These are phyloP conservation scores for Hycleus phaleratus DNA, from an alignment of 1,140 invertebrate genomes.

Conservation along the genomic window DNA sequence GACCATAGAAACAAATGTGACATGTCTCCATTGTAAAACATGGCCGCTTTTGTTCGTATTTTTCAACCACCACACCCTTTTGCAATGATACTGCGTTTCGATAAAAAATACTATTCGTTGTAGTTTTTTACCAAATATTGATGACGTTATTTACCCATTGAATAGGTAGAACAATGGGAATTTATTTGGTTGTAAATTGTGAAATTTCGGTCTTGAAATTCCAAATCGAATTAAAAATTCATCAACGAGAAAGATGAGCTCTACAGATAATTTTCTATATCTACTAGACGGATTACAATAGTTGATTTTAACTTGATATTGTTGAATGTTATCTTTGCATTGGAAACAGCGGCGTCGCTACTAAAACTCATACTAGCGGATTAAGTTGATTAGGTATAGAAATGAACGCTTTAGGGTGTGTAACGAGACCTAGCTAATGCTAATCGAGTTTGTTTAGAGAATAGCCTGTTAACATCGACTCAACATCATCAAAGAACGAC, in stretches of 20 bases:
- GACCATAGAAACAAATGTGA: slow-evolving; percentile 32
- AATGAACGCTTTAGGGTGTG: slow-evolving; percentile 30
- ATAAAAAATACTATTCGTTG: slow-evolving; percentile 10
- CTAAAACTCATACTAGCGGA: slow-evolving; percentile 32
- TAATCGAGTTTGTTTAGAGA: slow-evolving; percentile 33
- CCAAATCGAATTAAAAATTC: no score
- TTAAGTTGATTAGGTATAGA: slow-evolving; percentile 34
- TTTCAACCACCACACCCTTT: slow-evolving; percentile 24
- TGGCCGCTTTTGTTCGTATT: slow-evolving; percentile 32
- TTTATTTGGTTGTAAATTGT: no score
- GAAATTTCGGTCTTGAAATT: no score
- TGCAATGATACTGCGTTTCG: slow-evolving; percentile 26
- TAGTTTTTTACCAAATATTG: no score
- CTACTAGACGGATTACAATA: no score
- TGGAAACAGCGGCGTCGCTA: slow-evolving; percentile 19
- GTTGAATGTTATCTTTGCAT: no score
- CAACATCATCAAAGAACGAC: slow-evolving; percentile 19
- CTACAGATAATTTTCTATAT: no score
- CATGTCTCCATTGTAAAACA: slow-evolving; percentile 31
- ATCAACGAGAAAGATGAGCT: no score
- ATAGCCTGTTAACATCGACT: slow-evolving; percentile 24
- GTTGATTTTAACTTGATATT: no score
- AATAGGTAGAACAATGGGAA: no score
- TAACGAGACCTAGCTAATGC: slow-evolving; percentile 32
- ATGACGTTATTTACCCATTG: no score